Evolutionary conservation across 2,113 vertebrate species (phyloP).

Genomic region (Mus pahari): DNA sequence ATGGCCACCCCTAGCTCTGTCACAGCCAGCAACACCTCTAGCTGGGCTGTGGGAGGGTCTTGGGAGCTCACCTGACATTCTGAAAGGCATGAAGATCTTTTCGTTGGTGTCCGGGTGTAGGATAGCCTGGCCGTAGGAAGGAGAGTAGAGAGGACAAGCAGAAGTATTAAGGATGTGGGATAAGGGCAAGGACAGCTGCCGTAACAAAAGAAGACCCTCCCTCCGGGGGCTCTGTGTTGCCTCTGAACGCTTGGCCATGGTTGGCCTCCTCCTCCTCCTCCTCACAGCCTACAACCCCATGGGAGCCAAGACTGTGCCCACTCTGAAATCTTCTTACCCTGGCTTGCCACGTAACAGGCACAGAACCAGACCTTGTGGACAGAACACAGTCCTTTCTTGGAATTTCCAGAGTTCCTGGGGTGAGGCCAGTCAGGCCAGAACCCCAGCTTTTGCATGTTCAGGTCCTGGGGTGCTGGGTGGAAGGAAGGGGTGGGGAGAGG

Average conservation of each 20-base stretch:
- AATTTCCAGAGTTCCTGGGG: neutral
- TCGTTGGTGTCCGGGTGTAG: slow-evolving; percentile 96
- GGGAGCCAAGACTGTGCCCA: neutral
- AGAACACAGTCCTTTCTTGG: neutral
- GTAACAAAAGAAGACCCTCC: neutral
- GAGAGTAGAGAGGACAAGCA: neutral
- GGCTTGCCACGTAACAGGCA: neutral
- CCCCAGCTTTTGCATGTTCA: neutral
- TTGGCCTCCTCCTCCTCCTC: too few relatives aligned
- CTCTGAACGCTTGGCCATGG: neutral
- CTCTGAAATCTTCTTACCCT: too few relatives aligned
- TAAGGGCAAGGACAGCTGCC: neutral
- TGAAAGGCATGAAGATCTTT: slow-evolving; percentile 98
- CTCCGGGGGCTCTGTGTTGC: neutral
- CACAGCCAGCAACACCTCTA: neutral
- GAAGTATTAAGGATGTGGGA: neutral
- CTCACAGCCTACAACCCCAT: neutral
- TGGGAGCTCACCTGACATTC: slow-evolving; percentile 94
- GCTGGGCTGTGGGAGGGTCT: neutral
- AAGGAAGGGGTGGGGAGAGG: neutral
- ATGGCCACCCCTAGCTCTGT: neutral
- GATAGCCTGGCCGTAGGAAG: slow-evolving; percentile 89
- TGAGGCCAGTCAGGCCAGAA: neutral
- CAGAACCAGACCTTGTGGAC: neutral
- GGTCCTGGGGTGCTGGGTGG: neutral